Base-by-base conservation (phyloP, 2,113 vertebrate genomes). In the Nyctereutes procyonoides region DNA sequence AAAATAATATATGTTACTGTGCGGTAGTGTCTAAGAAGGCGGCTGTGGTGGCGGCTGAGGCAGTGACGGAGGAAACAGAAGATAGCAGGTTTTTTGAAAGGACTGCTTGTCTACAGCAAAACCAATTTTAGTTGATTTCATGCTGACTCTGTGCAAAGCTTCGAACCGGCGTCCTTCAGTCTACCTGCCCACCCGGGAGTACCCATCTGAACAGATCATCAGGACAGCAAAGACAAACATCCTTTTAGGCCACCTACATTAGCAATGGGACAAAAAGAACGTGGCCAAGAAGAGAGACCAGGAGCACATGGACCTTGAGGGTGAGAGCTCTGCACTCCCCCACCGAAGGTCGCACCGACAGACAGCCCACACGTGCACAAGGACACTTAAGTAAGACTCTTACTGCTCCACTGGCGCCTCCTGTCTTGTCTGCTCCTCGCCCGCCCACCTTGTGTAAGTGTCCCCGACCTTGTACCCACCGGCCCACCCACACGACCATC, bases 361-460 rank as follows among this genome's bases (percentile, higher is more conserved):
- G 99, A 99, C 98, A 99, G 99, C 99, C 99, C 99, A 97, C 99
- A 99, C 98, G 99, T 99, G 99, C 99, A 99, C 7, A 99, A 99
- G 98, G 99, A 99, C 99, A 99, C 99, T 98, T 99, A 99, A 98
- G 97, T 99, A 99, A 98, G 97, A 98, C 97, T 94, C 93, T 35
- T n/a, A 22, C 5, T 63, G 81, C 90, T 63, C 84, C 93, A 82
- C 96, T 95, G 92, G 98, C 92, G 92, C 98, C 98, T 98, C 97
- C 90, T 88, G 91, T 98, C 98, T 93, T 90, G 85, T 97, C 43
- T 92, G 87, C 81, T 88, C 89, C 97, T 90, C 35, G 12, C 95
- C 94, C 10, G 24, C 87, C 90, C 65, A 19, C 96, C 90, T 93
- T 98, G 97, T 98, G 98, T 98, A 97, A 95, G 96, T 95, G 81